phyloP scores from a whole-genome alignment of 2,113 vertebrate species.

The Caloenas nicobarica region DNA sequence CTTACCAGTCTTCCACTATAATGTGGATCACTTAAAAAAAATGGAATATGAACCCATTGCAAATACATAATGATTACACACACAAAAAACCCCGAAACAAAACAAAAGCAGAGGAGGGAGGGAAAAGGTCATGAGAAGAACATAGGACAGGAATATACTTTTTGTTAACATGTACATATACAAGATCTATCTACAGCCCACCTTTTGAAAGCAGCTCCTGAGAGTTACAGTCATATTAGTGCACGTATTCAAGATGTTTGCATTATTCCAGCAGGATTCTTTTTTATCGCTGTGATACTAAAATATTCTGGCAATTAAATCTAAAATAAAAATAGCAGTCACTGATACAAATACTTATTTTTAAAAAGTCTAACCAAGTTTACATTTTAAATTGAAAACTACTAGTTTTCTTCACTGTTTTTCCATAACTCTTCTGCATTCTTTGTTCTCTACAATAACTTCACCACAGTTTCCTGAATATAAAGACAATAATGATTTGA shows the following conservation, averaged over 20 bases:
- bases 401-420: not conserved
- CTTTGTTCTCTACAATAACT: not conserved
- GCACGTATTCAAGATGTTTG: not conserved
- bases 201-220: not conserved
- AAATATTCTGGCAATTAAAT: not conserved
- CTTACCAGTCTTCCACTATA: not conserved
- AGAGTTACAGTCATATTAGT: not conserved
- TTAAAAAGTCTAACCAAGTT: not conserved
- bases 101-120: not conserved
- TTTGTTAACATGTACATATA: not conserved
- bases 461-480: not conserved
- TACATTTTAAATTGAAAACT: not conserved
- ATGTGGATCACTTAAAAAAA: not conserved
- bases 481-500: constrained; percentile 15
- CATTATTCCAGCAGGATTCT: not conserved
- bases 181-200: not conserved
- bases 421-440: not conserved
- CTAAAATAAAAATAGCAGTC: not conserved
- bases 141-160: not conserved
- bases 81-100: not conserved
- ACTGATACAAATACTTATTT: not conserved
- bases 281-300: not conserved
- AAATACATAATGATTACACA: not conserved
- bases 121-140: not conserved
- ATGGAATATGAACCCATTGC: not conserved